Evolutionary conservation across 2,888 invertebrate genomes (phyloP), one percentile per base, ranked within the genome.

Genomic region (Hermodice carunculata): DNA sequence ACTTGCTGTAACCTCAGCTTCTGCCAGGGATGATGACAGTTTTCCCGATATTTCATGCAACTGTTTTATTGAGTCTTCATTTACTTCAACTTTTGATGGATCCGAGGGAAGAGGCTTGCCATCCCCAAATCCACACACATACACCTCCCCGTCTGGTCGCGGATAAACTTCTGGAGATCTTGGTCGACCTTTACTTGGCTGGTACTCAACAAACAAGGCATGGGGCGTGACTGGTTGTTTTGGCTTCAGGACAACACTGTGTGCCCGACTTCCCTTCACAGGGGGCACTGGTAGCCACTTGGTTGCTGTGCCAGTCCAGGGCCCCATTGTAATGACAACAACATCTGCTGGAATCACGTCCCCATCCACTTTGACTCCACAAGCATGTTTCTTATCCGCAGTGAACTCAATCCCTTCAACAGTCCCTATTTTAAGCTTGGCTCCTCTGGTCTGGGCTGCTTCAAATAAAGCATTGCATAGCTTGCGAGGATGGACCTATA

Each of bases 301-400:
- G 1, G 32, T 28, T 6, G 70, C 73, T 37, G 64, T 34, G 28
- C 42, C 51, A n/a, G 75, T 64, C 75, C 75, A 75, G 22, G 75
- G 75, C 14, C 75, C 75, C 71, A 75, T 71, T 6, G 75, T 62
- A 14, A 75, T 59, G n/a, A 75, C 66, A 6, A 74, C 65, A 1
- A 53, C 56, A 54, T 75, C 70, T 32, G 69, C 71, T 17, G 58
- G 56, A 8, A 74, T 44, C 2, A 62, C 44, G n/a, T 65, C 59
- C 6, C 64, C 68, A 40, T 56, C 37, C 40, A 64, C 64, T 29
- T 61, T 72, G 48, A 66, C 70, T 28, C 65, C 71, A 19, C 51
- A 60, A 11, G 69, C 64, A 40, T 61, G 62, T 26, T 22, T 37
- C 22, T 64, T 46, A 8, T 26, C 51, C 11, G 29, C 53, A 3